These are phyloP conservation scores for Chlorodrepanis virens DNA, from an alignment of 2,113 vertebrate species.

Conservation along the genomic window DNA sequence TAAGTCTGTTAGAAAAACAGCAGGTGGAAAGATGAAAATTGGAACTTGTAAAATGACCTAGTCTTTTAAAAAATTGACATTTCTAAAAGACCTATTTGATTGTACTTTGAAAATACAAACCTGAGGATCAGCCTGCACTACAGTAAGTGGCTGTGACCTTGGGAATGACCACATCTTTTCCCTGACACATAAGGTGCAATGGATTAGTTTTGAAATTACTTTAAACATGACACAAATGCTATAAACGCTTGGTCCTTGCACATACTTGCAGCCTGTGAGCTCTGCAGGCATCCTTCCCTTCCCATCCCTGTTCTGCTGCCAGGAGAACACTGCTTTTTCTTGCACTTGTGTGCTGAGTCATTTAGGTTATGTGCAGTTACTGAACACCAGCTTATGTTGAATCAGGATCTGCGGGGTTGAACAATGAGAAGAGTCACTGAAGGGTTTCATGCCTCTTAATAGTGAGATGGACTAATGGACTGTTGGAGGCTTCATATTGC, in stretches of 20 bases:
- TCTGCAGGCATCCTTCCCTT: background rate
- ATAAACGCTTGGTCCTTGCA: background rate
- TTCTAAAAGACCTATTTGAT: background rate
- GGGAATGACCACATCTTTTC: background rate
- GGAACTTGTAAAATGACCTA: background rate
- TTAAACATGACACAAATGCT: background rate
- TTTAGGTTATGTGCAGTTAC: background rate
- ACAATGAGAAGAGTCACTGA: background rate
- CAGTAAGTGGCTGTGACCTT: background rate
- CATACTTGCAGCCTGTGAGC: background rate
- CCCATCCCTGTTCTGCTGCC: background rate
- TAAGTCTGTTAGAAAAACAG: background rate
- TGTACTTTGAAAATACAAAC: background rate
- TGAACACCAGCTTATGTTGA: background rate
- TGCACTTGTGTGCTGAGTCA: background rate
- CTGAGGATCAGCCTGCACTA: background rate
- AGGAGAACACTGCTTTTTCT: background rate
- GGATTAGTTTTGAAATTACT: background rate
- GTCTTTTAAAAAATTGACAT: background rate
- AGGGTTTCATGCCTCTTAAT: background rate
- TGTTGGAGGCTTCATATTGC: background rate
- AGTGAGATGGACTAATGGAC: background rate
- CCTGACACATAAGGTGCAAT: background rate
- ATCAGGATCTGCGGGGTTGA: background rate
- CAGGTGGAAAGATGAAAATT: background rate